Evolutionary conservation across 2,113 vertebrate genomes (phyloP), one percentile per base, ranked within the genome.

Genomic region (Ameiurus melas): DNA sequence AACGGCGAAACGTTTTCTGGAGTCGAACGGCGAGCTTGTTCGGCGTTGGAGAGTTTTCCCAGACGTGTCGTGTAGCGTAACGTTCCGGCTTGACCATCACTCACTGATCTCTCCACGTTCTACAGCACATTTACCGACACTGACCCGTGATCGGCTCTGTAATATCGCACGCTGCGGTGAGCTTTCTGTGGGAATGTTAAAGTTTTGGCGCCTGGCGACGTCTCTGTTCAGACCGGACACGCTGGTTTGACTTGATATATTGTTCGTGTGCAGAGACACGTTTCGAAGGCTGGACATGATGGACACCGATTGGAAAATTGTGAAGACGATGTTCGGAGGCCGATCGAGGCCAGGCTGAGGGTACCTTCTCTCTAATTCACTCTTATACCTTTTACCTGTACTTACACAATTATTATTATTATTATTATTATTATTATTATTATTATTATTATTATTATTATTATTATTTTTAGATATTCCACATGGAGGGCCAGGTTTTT

Each of bases 81-180:
- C n/a, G 19, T 84, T 87, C 71, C 60, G 13, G 58, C 27, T 51
- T 30, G 3, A 43, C 36, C 60, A 33, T 87, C 85, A 79, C 85
- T 89, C 57, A 13, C 58, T 36, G 68, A 43, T n/a, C 27, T 3
- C 77, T 82, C 70, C 22, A 33, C 78, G 71, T 86, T 71, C 83
- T 71, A 19, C 53, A 85, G 78, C 36, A 84, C 89, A 86, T 85
- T 84, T 88, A 86, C 83, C 51, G 14, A 86, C 75, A 51, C 66
- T 70, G 81, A 89, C 60, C 58, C 85, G 33, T 79, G 88, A 86
- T 73, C 57, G 30, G 58, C 70, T 62, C 58, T 62, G 30, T 55
- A 77, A 84, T 51, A 73, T 83, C 79, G 75, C 66, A 27, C 84
- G n/a, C 71, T 5, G 16, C 43, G 81, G 66, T 20, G 33, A 58